Evolutionary conservation across 2,888 invertebrate species (phyloP), one percentile per base, ranked within the genome.

Genomic region (Noctua janthe): DNA sequence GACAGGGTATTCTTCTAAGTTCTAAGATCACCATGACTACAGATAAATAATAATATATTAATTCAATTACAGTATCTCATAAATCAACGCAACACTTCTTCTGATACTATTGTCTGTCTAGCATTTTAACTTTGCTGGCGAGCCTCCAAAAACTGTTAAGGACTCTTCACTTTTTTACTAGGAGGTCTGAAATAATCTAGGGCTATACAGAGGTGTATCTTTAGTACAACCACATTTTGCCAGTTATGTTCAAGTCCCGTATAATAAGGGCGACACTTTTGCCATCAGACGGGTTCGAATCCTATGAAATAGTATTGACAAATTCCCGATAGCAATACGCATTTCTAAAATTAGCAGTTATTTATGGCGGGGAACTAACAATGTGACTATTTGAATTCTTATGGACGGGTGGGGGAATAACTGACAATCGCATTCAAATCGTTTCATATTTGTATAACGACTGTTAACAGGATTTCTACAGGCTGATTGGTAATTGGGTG

Each of bases 91-190:
- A 88, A 90, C 87, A 88, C 83, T 87, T 83, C 86, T 79, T 83
- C 86, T 83, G 85, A 88, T 88, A 86, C 86, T 80, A 88, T 92
- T 91, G 90, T 91, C 88, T 87, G 87, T 86, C 87, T 87, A 79
- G 81, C 70, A 81, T 87, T 91, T 91, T 88, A 89, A 88, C 79
- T 71, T 29, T 29, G 77, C 85, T 92, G 92, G 93, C 92, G 75
- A 85, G 74, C 66, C 83, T 93, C 92, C 92, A 92, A 89, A 90
- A 88, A 87, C 90, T 90, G 90, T 92, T 91, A 92, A 86, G 87
- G 90, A 91, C 82, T 90, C 91, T 89, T 87, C 90, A 88, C 85
- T 90, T 91, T 92, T 92, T 91, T 87, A 74, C 83, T 71, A 70
- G 49, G 69, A 76, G 23, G 76, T 71, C 71, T n/a, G 59, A 81